Conservation (phyloP, 1,140 invertebrate species). For the Oryzaephilus surinamensis region DNA sequence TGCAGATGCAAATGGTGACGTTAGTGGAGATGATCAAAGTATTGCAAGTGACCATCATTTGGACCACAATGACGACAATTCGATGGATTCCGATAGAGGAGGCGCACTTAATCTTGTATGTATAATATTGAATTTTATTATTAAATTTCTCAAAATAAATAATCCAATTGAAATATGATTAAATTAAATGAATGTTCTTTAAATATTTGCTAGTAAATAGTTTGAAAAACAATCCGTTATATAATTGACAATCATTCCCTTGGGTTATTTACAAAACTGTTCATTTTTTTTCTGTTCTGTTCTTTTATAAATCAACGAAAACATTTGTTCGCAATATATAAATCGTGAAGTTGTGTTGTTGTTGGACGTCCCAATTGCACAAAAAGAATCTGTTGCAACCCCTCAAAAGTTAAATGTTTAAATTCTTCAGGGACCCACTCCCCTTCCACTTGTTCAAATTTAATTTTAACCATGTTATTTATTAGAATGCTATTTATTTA, state of each 20-base stretch:
- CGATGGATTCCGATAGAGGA: slow-evolving; percentile 44
- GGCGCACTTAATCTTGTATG: slow-evolving; percentile 46
- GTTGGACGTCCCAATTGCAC: no score
- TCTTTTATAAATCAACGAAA: no score
- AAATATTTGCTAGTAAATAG: slow-evolving; percentile 18
- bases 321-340: slow-evolving; percentile 22
- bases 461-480: slow-evolving; percentile 15
- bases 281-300: no score
- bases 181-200: slow-evolving; percentile 12
- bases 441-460: slow-evolving; percentile 9
- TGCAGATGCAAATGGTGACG: slow-evolving; percentile 41
- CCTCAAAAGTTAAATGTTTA: slow-evolving; percentile 28
- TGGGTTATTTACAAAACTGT: slow-evolving; percentile 19
- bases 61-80: slow-evolving; percentile 42
- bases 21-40: slow-evolving; percentile 42
- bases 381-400: no score
- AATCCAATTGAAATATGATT: neutral
- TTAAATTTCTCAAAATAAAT: slow-evolving; percentile 2
- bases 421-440: slow-evolving; percentile 21
- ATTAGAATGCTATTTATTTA: no score
- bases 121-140: slow-evolving; percentile 3
- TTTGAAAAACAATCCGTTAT: slow-evolving; percentile 7
- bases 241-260: slow-evolving; percentile 20
- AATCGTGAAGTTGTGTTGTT: no score
- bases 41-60: slow-evolving; percentile 37